Conservation (phyloP, 2,888 invertebrate genomes). For the Dicyrtomina minuta region DNA sequence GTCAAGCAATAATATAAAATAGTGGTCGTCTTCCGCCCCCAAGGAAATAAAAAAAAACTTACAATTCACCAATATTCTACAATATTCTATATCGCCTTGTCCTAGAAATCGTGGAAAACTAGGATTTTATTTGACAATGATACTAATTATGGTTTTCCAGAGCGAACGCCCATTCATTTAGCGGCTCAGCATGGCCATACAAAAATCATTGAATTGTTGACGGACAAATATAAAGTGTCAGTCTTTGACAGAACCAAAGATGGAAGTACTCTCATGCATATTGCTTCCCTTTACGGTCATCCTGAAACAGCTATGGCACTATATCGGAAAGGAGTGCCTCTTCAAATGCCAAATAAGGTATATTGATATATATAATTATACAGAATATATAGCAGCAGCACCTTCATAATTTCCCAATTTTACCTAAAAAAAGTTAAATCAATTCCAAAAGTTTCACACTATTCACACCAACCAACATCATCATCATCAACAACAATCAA, state of each 20-base stretch:
- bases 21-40: not conserved
- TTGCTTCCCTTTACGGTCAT: slow-evolving; percentile 94
- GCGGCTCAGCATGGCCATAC: slow-evolving; percentile 98
- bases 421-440: not conserved
- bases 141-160: slow-evolving; percentile 58
- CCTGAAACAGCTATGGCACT: slow-evolving; percentile 98
- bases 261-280: slow-evolving; percentile 97
- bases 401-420: not conserved
- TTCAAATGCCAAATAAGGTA: slow-evolving; percentile 98
- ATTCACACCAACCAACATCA: no score
- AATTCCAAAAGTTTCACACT: not conserved
- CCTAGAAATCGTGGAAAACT: slow-evolving; percentile 24
- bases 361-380: not conserved
- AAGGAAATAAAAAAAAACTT: no score
- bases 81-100: no score
- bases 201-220: slow-evolving; percentile 87
- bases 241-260: slow-evolving; percentile 95
- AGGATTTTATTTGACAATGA: not conserved
- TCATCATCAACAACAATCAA: no score
- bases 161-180: slow-evolving; percentile 94
- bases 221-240: slow-evolving; percentile 97
- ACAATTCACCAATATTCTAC: no score
- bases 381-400: no score
- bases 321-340: slow-evolving; percentile 96
- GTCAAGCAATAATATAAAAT: not conserved